A percentile compares a stretch with the other conserved stretches of the same genome.
These are phyloP conservation scores for Neodontobutis hainanensis DNA, from an alignment of 2,113 vertebrate species.

Conservation along the genomic window DNA sequence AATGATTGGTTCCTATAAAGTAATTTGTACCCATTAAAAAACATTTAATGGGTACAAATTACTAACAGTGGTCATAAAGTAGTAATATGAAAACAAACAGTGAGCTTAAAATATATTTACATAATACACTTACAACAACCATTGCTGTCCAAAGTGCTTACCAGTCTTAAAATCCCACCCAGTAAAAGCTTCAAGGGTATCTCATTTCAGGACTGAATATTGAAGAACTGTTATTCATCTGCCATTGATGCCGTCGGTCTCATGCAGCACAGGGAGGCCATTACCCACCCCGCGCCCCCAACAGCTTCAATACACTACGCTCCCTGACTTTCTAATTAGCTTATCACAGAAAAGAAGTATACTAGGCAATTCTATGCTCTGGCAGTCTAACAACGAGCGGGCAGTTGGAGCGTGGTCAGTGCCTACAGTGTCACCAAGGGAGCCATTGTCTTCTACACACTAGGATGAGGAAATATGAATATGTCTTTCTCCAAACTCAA, in stretches of 20 bases:
- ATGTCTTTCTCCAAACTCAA: constrained; percentile 20
- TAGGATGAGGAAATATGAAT: constrained; percentile 48
- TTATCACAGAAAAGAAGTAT: constrained; percentile 70
- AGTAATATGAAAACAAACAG: too few relatives aligned
- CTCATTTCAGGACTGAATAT: too few relatives aligned
- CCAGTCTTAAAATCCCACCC: too few relatives aligned
- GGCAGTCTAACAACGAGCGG: constrained; percentile 76
- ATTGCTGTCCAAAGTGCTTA: too few relatives aligned
- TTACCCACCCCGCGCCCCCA: constrained; percentile 60
- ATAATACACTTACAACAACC: too few relatives aligned
- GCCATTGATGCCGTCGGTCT: constrained; percentile 55
- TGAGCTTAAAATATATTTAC: too few relatives aligned
- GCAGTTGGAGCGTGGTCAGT: constrained; percentile 56
- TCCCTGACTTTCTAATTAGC: constrained; percentile 78
- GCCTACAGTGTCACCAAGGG: constrained; percentile 62
- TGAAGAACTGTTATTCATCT: too few relatives aligned
- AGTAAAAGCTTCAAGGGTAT: too few relatives aligned
- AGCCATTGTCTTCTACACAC: constrained; percentile 66
- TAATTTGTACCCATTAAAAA: too few relatives aligned
- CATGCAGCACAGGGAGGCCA: constrained; percentile 44
- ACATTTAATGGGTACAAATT: too few relatives aligned
- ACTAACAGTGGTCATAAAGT: too few relatives aligned
- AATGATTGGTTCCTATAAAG: too few relatives aligned
- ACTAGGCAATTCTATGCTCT: constrained; percentile 77
- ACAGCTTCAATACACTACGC: constrained; percentile 72